phyloP scores from a whole-genome alignment of 2,888 invertebrate genomes.

The Seladonia tumulorum region DNA sequence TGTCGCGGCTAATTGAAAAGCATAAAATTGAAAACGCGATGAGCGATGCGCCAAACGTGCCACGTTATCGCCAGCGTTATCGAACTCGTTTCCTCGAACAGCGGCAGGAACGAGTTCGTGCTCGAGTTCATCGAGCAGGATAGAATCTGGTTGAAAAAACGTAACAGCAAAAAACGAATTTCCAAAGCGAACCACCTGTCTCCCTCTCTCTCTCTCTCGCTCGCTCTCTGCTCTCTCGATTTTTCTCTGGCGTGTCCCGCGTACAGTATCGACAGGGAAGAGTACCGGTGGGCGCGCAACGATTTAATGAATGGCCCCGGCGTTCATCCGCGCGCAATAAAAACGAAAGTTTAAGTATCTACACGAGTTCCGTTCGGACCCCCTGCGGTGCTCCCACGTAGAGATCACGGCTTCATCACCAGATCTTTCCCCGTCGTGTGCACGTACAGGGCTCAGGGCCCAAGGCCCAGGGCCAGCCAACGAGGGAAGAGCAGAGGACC shows the following conservation, averaged over 20 bases:
- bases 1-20: slow-evolving; percentile 27
- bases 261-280: slow-evolving; percentile 9
- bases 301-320: slow-evolving; percentile 65
- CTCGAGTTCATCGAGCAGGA: background rate
- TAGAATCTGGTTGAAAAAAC: slow-evolving; percentile 31
- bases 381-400: slow-evolving; percentile 82
- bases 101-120: slow-evolving; percentile 9
- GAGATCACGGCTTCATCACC: slow-evolving; percentile 78
- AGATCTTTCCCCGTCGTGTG: slow-evolving; percentile 45
- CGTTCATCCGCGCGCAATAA: slow-evolving; percentile 70
- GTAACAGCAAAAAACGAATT: slow-evolving; percentile 1
- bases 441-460: background rate
- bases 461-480: background rate
- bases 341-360: slow-evolving; percentile 67
- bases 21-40: slow-evolving; percentile 22
- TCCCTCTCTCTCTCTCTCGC: background rate
- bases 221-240: background rate
- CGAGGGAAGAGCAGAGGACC: background rate
- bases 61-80: slow-evolving; percentile 63
- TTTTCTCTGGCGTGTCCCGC: background rate
- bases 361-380: slow-evolving; percentile 77
- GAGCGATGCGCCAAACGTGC: slow-evolving; percentile 36
- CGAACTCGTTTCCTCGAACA: slow-evolving; percentile 58
- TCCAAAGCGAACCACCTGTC: background rate
- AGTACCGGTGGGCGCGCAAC: slow-evolving; percentile 36